These are phyloP conservation scores for Drosophila nikananu DNA, from an alignment of 1,140 invertebrate genomes.

Conservation along the genomic window DNA sequence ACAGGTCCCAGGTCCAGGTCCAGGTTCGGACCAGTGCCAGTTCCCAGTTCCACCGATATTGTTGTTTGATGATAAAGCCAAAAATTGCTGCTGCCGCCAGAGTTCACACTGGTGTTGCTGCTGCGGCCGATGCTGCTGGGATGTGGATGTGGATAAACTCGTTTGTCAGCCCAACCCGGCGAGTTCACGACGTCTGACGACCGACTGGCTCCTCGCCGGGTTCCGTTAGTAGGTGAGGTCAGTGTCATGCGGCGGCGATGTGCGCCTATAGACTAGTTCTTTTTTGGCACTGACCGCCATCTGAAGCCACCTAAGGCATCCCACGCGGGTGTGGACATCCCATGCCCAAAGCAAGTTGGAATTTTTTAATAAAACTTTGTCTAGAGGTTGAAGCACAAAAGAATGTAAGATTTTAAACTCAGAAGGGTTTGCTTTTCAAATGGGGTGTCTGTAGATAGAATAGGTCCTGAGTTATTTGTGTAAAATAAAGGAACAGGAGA, in stretches of 20 bases:
- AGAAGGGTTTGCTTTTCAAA: neutral
- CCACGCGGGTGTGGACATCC: neutral
- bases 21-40: constrained; percentile 34
- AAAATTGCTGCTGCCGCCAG: constrained; percentile 45
- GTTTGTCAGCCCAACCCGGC: constrained; percentile 72
- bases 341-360: neutral
- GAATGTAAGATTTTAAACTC: neutral
- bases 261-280: constrained; percentile 75
- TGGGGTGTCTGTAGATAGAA: neutral
- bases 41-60: constrained; percentile 46
- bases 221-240: constrained; percentile 84
- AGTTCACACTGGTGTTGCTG: constrained; percentile 40
- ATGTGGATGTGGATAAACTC: constrained; percentile 75
- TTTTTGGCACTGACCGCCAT: constrained; percentile 51
- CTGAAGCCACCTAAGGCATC: neutral
- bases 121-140: constrained; percentile 17
- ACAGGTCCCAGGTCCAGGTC: constrained; percentile 38
- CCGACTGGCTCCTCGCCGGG: constrained; percentile 56
- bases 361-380: neutral
- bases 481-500: neutral
- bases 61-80: constrained; percentile 76
- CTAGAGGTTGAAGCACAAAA: neutral
- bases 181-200: constrained; percentile 56
- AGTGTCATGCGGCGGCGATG: constrained; percentile 71
- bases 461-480: neutral